These are phyloP conservation scores for Cervus canadensis DNA, from an alignment of 2,113 vertebrate genomes.

Conservation along the genomic window DNA sequence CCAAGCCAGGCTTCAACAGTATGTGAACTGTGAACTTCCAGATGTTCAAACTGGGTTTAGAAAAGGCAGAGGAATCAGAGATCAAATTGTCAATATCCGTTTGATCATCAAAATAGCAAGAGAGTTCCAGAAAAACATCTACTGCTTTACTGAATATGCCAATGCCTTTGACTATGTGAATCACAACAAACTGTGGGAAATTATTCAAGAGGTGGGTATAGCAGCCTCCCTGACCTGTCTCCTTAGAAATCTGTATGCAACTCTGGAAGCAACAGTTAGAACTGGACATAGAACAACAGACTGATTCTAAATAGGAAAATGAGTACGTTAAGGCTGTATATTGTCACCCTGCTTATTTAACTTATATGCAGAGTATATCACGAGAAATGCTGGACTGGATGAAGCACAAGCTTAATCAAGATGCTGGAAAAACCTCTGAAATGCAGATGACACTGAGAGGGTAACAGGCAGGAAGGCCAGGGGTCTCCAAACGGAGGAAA, in stretches of 20 bases:
- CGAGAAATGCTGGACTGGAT: neutral
- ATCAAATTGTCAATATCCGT: neutral
- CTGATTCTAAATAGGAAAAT: neutral
- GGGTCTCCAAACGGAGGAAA: too few species aligned
- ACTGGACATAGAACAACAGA: neutral
- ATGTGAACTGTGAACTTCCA: neutral
- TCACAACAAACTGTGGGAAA: neutral
- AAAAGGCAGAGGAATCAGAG: neutral
- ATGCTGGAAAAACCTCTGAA: neutral
- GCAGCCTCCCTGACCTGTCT: neutral
- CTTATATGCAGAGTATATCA: neutral
- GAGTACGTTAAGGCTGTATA: neutral
- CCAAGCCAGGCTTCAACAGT: neutral
- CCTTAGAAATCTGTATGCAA: neutral
- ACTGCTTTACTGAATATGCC: neutral
- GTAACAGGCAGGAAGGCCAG: too few species aligned
- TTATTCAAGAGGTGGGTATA: neutral
- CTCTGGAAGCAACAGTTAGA: neutral
- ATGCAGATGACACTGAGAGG: neutral
- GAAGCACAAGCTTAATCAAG: neutral
- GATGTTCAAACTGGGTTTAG: neutral
- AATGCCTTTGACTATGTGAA: neutral
- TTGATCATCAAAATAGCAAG: neutral
- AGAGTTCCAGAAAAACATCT: neutral
- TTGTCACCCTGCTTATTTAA: neutral